Percentiles rank a stretch among this genome's conserved stretches.
phyloP scores from a whole-genome alignment of 2,888 invertebrate genomes.

The Siphlonurus alternatus region DNA sequence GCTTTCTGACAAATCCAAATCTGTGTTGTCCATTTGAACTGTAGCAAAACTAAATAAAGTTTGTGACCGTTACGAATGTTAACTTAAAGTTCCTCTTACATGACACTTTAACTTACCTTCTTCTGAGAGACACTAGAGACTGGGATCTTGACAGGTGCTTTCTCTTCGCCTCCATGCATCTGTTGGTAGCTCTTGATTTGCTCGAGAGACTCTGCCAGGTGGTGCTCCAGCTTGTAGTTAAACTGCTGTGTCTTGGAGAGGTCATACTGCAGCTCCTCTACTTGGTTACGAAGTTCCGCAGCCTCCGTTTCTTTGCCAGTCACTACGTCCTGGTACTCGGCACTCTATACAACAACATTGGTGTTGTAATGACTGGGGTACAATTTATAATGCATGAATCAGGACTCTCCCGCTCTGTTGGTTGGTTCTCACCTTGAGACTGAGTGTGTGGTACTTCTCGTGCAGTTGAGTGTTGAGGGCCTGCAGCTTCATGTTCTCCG shows the following conservation, averaged over 20 bases:
- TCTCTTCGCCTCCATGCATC: slow-evolving; percentile 56
- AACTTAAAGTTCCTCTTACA: too few species aligned
- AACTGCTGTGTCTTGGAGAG: slow-evolving; percentile 68
- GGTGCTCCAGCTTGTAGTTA: slow-evolving; percentile 84
- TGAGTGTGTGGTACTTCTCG: slow-evolving; percentile 84
- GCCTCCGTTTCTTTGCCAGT: slow-evolving; percentile 86
- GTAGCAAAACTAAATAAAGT: too few species aligned
- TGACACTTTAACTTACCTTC: too few species aligned
- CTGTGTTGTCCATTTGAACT: background rate
- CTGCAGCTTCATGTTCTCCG: slow-evolving; percentile 84
- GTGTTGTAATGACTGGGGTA: background rate
- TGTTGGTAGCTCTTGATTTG: slow-evolving; percentile 74
- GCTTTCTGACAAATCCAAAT: background rate
- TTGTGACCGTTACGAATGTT: too few species aligned
- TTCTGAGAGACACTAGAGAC: slow-evolving; percentile 43
- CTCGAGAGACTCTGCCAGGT: slow-evolving; percentile 81
- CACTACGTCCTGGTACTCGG: slow-evolving; percentile 72
- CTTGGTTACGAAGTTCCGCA: slow-evolving; percentile 87
- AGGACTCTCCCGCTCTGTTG: too few species aligned
- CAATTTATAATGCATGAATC: background rate
- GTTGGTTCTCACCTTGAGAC: slow-evolving; percentile 63
- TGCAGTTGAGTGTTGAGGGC: slow-evolving; percentile 79
- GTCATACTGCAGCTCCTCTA: slow-evolving; percentile 91
- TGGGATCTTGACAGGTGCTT: slow-evolving; percentile 32
- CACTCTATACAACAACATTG: slow-evolving; percentile 33